Evolutionary conservation across 1,140 invertebrate genomes (phyloP), one percentile per base, ranked within the genome.

Genomic region (Octopus sinensis): DNA sequence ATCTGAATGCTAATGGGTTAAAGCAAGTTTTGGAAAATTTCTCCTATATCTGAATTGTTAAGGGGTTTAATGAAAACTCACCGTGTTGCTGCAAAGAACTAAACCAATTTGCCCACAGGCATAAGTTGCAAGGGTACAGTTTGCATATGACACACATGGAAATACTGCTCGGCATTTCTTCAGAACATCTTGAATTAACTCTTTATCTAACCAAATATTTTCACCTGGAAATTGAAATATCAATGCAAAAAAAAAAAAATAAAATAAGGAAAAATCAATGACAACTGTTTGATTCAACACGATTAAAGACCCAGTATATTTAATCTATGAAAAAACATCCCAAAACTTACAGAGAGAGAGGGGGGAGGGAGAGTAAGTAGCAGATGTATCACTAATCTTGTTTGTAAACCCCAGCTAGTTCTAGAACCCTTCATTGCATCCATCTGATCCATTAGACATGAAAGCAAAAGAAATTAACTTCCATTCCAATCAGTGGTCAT

Each of bases 51-150:
- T 43, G 30, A 43, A 43, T 43, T 43, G 3, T 43, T 43, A 73
- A 23, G 13, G 56, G 56, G 4, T 9, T 12, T 9, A 17, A 17
- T 62, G 43, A 4, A 13, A 52, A 87, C 90, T 90, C 91, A 94
- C 93, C 51, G 89, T 84, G 85, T 92, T 91, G 82, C 92, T 92
- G 84, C 95, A 97, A 30, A 99, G 92, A 4, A 98, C 92, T 90
- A 97, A 98, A 6, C 97, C 98, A 85, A 99, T 99, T 90, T 97
- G 95, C 0, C 97, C 97, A 17, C 95, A 95, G 0, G 97, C 97
- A 90, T 99, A 99, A 0, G 97, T 97, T 0, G 98, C 97, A 3
- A 98, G 96, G 13, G 94, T 93, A 5, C 94, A 94, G 54, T 93
- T 93, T 0, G 94, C 96, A 90, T 98, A 99, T 1, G 92, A 92